Percentiles rank a stretch among this genome's conserved stretches.
Conservation (phyloP, 2,797 vertebrate species). For the Ctenosaura bakeri region DNA sequence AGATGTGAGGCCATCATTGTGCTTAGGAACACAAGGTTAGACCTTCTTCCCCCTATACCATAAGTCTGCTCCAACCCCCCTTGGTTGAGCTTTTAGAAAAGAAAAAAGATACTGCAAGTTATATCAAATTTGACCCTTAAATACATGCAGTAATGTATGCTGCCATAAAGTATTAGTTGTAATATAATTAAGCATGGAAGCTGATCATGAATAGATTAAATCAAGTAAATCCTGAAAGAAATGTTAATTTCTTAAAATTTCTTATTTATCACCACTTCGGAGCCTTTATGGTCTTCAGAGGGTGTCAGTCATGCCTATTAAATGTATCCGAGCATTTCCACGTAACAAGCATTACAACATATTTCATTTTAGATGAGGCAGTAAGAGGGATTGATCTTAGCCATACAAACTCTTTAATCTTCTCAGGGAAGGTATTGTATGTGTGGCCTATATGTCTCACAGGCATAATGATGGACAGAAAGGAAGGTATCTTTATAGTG, state of each 20-base stretch:
- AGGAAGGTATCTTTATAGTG: neutral
- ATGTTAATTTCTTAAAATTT: neutral
- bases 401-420: neutral
- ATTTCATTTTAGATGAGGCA: slow-evolving; percentile 27
- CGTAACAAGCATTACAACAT: neutral
- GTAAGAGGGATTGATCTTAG: slow-evolving; percentile 10
- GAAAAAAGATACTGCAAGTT: neutral
- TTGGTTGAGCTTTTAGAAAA: neutral
- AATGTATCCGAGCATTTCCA: neutral
- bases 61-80: too few relatives aligned
- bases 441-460: neutral
- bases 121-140: neutral
- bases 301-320: slow-evolving; percentile 1
- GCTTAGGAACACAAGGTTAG: neutral
- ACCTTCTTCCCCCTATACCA: neutral
- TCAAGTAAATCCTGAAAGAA: slow-evolving; percentile 6
- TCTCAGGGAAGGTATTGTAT: slow-evolving; percentile 1
- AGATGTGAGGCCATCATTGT: too few relatives aligned
- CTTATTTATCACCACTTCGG: slow-evolving; percentile 9
- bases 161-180: neutral
- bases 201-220: neutral
- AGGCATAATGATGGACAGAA: neutral
- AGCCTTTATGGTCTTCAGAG: neutral
- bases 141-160: neutral
- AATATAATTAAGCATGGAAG: neutral